Percentiles rank a stretch among this genome's conserved stretches.
Evolutionary conservation across 2,113 vertebrate genomes (phyloP).

Genomic region (Proterorhinus semilunaris): DNA sequence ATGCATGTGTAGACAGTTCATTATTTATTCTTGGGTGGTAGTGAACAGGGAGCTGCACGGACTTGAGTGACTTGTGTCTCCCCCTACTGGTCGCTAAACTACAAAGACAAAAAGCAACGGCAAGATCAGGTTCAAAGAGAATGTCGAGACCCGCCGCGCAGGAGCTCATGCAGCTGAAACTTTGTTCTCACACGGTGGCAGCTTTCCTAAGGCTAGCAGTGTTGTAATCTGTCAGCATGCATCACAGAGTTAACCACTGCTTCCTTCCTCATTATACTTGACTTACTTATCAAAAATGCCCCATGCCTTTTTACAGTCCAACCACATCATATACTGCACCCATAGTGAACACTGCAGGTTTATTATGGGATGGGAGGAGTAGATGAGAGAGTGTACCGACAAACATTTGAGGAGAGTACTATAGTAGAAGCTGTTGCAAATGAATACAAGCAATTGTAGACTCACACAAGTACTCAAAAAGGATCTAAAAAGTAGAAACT

Average conservation of each 20-base stretch:
- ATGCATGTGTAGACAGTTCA: conserved; percentile 25
- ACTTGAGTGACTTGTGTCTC: conserved; percentile 45
- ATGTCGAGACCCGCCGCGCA: conserved; percentile 20
- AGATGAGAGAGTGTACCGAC: not conserved
- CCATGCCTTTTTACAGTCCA: conserved; percentile 9
- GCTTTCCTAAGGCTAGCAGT: conserved; percentile 41
- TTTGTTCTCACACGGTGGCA: conserved; percentile 21
- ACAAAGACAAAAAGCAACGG: conserved; percentile 13
- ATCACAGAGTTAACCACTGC: conserved; percentile 32
- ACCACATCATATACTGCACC: conserved; percentile 22
- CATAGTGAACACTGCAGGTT: conserved; percentile 5
- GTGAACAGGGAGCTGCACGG: conserved; percentile 13
- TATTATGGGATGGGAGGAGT: not conserved
- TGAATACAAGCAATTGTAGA: conserved; percentile 8
- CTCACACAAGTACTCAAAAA: conserved; percentile 16
- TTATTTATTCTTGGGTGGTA: conserved; percentile 36
- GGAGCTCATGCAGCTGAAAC: conserved; percentile 15
- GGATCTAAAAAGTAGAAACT: conserved; percentile 29
- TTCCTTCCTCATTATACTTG: conserved; percentile 21
- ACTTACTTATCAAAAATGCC: conserved; percentile 45
- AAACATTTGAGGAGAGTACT: conserved; percentile 14
- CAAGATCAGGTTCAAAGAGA: conserved; percentile 30
- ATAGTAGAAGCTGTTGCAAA: conserved; percentile 12
- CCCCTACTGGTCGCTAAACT: conserved; percentile 54
- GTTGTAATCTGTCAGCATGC: conserved; percentile 42